These are phyloP conservation scores for Branchinecta lindahli DNA, from an alignment of 1,140 invertebrate genomes.

Conservation along the genomic window DNA sequence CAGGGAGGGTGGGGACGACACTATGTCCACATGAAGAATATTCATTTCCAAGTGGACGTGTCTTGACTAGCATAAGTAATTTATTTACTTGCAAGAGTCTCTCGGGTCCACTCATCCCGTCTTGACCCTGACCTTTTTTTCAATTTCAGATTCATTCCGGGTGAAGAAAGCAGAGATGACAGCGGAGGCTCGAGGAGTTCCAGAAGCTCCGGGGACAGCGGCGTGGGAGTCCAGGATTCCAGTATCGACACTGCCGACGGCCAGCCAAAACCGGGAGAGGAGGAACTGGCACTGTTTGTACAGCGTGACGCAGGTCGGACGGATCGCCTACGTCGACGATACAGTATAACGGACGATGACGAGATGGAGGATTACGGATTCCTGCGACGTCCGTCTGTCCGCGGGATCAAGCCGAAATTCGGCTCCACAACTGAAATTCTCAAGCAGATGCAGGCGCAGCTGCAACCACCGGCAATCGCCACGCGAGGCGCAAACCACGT, in stretches of 20 bases:
- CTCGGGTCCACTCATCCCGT: too few relatives aligned
- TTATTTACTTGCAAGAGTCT: too few relatives aligned
- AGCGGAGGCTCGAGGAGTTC: conserved; percentile 24
- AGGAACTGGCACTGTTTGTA: conserved; percentile 65
- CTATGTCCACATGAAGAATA: too few relatives aligned
- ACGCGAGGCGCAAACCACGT: not conserved
- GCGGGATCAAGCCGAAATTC: conserved; percentile 53
- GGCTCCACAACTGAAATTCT: conserved; percentile 62
- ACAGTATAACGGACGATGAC: conserved; percentile 35
- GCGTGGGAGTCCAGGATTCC: conserved; percentile 17
- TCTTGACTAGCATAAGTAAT: too few relatives aligned
- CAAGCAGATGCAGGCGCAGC: conserved; percentile 56
- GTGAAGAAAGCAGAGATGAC: conserved; percentile 21
- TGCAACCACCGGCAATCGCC: conserved; percentile 39
- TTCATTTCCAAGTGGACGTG: too few relatives aligned
- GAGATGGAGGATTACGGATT: conserved; percentile 70
- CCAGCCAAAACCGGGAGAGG: conserved; percentile 36
- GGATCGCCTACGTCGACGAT: conserved; percentile 60
- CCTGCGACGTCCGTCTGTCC: conserved; percentile 64
- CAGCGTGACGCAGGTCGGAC: conserved; percentile 62
- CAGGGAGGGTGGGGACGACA: too few relatives aligned
- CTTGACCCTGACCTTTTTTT: too few relatives aligned
- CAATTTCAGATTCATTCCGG: not conserved
- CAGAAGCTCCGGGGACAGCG: conserved; percentile 25
- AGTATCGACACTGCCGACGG: conserved; percentile 24